Conservation (phyloP, 2,888 invertebrate species). For the Drosophila testacea region DNA sequence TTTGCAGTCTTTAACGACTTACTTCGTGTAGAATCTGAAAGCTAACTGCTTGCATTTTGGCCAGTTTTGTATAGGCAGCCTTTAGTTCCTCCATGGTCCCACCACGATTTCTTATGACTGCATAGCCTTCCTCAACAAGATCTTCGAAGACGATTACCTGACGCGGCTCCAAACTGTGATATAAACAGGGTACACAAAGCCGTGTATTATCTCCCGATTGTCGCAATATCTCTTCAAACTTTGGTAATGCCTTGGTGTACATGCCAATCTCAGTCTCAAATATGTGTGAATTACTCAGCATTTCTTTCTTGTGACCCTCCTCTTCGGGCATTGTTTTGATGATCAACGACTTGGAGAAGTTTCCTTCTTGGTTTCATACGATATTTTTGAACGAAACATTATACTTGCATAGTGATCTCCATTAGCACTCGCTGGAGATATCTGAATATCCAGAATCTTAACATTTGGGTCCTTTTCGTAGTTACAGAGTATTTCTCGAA, state of each 20-base stretch:
- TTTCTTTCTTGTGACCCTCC: slow-evolving; percentile 50
- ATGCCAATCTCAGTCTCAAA: slow-evolving; percentile 69
- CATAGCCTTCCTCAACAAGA: slow-evolving; percentile 53
- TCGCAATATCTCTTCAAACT: slow-evolving; percentile 56
- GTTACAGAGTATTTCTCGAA: slow-evolving; percentile 53
- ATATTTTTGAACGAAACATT: slow-evolving; percentile 44
- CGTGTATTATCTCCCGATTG: slow-evolving; percentile 48
- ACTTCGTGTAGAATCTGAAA: slow-evolving; percentile 24
- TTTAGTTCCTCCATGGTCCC: slow-evolving; percentile 82
- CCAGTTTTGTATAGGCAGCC: slow-evolving; percentile 81
- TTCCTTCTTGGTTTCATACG: slow-evolving; percentile 24
- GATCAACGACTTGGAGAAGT: slow-evolving; percentile 42
- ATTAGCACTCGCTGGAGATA: slow-evolving; percentile 58
- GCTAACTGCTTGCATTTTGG: slow-evolving; percentile 84
- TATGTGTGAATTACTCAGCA: slow-evolving; percentile 39
- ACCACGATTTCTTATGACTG: slow-evolving; percentile 59
- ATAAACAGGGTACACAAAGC: slow-evolving; percentile 61
- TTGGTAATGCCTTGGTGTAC: slow-evolving; percentile 72
- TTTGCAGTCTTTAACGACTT: not conserved
- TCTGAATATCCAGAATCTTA: slow-evolving; percentile 33
- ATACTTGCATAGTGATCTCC: slow-evolving; percentile 70
- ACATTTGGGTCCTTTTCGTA: slow-evolving; percentile 48
- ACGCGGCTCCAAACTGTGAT: slow-evolving; percentile 51
- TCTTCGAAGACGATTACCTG: slow-evolving; percentile 76
- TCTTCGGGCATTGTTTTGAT: slow-evolving; percentile 53